A percentile compares a stretch with the other conserved stretches of the same genome.
phyloP scores from a whole-genome alignment of 2,888 invertebrate genomes.

The Oscheius myriophilus region DNA sequence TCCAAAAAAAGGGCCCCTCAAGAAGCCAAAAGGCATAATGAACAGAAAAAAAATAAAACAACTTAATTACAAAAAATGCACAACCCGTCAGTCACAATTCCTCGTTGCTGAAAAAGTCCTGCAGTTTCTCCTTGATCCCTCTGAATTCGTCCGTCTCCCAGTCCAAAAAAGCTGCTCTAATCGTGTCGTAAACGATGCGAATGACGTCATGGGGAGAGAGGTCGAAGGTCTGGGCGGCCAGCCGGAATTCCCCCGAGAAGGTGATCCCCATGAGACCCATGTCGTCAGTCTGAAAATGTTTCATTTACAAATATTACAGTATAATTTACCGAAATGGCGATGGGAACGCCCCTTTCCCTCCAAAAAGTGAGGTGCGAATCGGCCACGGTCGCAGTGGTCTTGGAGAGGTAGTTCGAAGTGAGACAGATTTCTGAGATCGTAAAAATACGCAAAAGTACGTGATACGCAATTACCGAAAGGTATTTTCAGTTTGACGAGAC shows the following conservation, averaged over 20 bases:
- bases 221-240: slow-evolving; percentile 24
- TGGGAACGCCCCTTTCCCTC: slow-evolving; percentile 22
- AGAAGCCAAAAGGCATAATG: no score
- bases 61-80: no score
- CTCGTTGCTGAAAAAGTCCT: no score
- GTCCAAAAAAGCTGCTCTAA: slow-evolving; percentile 23
- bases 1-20: no score
- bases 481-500: slow-evolving; percentile 9
- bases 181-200: neutral
- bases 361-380: slow-evolving; percentile 39
- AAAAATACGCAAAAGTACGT: neutral
- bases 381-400: slow-evolving; percentile 16
- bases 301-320: neutral
- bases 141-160: neutral
- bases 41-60: no score
- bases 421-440: slow-evolving; percentile 45
- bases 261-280: slow-evolving; percentile 33
- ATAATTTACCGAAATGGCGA: slow-evolving; percentile 13
- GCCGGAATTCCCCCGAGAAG: slow-evolving; percentile 20
- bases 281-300: slow-evolving; percentile 47
- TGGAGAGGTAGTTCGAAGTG: slow-evolving; percentile 36
- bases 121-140: slow-evolving; percentile 1
- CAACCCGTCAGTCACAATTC: no score
- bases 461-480: slow-evolving; percentile 24
- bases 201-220: neutral